These are phyloP conservation scores for Achlya flavicornis DNA, from an alignment of 2,888 invertebrate species.

Conservation along the genomic window DNA sequence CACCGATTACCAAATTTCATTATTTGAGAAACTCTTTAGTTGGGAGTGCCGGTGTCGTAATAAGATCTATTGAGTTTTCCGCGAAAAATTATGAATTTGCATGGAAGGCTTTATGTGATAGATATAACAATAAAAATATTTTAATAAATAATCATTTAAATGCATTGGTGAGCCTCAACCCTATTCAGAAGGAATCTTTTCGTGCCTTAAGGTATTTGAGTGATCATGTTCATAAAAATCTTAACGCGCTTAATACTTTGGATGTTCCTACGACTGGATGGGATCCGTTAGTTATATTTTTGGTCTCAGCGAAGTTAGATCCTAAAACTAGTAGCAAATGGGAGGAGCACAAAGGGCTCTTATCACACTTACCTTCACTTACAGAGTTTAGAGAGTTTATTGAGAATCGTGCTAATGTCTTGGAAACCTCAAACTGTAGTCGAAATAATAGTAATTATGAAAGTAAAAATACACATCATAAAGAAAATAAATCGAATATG, in stretches of 20 bases:
- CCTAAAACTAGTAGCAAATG: constrained; percentile 14
- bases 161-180: constrained; percentile 14
- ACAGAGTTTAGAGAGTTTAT: no score
- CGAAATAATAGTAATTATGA: no score
- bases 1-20: constrained; percentile 32
- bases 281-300: background rate
- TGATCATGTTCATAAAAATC: constrained; percentile 11
- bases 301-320: constrained; percentile 14
- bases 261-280: no score
- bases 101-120: constrained; percentile 8
- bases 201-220: constrained; percentile 15
- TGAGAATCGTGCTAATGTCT: no score
- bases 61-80: no score
- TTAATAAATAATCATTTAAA: constrained; percentile 21
- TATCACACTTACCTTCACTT: no score
- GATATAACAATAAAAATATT: constrained; percentile 19
- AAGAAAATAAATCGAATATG: no score
- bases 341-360: background rate
- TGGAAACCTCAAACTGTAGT: no score
- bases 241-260: no score
- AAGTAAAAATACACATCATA: no score
- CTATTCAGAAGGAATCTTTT: constrained; percentile 16
- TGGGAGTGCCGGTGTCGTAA: constrained; percentile 20
- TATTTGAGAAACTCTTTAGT: constrained; percentile 28
- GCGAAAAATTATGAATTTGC: no score